phyloP scores from a whole-genome alignment of 2,113 vertebrate genomes.

The Rhagologus leucostigma region DNA sequence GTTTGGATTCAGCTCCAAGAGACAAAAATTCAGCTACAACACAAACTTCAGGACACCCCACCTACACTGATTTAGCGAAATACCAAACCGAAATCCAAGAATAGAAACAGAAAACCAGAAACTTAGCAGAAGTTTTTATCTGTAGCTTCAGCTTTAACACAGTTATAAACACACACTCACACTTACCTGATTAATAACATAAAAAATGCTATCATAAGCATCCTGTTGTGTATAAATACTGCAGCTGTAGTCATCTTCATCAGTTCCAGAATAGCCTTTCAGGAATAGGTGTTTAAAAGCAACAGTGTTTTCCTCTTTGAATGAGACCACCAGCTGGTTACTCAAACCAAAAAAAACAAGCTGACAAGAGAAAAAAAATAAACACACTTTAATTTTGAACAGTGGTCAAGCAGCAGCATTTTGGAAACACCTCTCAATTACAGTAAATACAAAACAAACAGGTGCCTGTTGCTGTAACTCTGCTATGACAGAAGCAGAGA shows the following conservation, averaged over 20 bases:
- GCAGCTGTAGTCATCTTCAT: constrained; percentile 88
- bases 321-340: constrained; percentile 94
- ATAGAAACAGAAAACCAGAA: not conserved
- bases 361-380: constrained; percentile 62
- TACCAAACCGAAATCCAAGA: not conserved
- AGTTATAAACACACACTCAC: not conserved
- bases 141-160: not conserved
- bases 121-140: not conserved
- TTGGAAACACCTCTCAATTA: not conserved
- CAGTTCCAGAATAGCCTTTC: constrained; percentile 84
- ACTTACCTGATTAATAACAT: constrained; percentile 87
- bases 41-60: not conserved
- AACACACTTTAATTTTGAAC: not conserved
- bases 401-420: not conserved
- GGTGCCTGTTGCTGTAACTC: not conserved
- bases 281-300: constrained; percentile 92
- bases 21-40: not conserved
- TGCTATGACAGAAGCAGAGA: not conserved
- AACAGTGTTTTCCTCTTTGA: constrained; percentile 89
- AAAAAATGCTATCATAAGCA: constrained; percentile 83
- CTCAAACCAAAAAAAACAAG: constrained; percentile 91
- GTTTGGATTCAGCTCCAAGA: not conserved
- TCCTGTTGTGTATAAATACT: constrained; percentile 85
- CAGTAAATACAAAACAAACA: not conserved
- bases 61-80: not conserved